Evolutionary conservation across 92 coral and sea anemone species (phyloP), one percentile per base, ranked within the genome.

Genomic region (Epizoanthus illoricatus): DNA sequence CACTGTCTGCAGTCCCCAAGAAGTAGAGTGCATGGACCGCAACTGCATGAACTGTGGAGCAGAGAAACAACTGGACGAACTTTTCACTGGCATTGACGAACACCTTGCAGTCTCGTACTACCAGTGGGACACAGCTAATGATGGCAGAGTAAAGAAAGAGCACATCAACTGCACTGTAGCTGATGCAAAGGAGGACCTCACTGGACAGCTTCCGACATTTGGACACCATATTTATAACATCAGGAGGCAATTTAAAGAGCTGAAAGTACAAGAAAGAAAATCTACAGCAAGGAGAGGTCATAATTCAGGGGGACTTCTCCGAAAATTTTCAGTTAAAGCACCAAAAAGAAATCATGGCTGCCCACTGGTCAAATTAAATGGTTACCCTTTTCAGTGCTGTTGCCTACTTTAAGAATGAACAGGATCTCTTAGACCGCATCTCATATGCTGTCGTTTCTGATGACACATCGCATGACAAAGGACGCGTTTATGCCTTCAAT

Each of bases 321-420:
- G 81, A 89, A 42, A 89, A 86, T 63, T 89, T 85, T 67, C 86
- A 74, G 60, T 18, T 84, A 12, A 90, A 87, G 73, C 91, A 87
- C 5, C 90, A 90, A 47, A 71, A 71, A n/a, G 85, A 84, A 64
- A 54, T 84, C 49, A 90, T 90, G 93, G 89, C 87, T 20, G 91
- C 93, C 12, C 91, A 87, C 43, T 90, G 89, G 91, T 79, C 75
- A 2, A 87, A 84, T 64, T 89, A 90, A 4, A 81, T 67, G 47
- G 87, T 85, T 21, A 85, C 89, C 19, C 13, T 90, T 5, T 90
- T 88, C 60, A 85, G 87, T 80, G 94, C 85, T 41, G 91, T 88
- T 11, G 91, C 52, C 3, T 90, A 88, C 82, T 74, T 41, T 62
- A 49, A 42, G 21, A 42, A 42, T 42, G 39, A 18, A 7, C 40